These are phyloP conservation scores for Lepidochrysops patricia DNA, from an alignment of 2,888 invertebrate genomes.

Conservation along the genomic window DNA sequence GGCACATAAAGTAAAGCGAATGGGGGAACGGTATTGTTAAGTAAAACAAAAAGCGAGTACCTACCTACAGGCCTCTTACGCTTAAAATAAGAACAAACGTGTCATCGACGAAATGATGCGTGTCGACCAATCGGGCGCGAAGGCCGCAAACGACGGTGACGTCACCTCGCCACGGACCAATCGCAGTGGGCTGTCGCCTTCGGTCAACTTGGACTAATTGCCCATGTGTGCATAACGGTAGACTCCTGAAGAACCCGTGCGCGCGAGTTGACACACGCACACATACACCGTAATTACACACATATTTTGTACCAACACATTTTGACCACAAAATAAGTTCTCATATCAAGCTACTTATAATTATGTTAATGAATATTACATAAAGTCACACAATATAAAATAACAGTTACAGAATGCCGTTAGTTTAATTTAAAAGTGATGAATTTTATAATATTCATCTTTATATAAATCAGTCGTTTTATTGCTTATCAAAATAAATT, in stretches of 20 bases:
- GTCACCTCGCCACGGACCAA: constrained; percentile 63
- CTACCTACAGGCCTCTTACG: constrained; percentile 61
- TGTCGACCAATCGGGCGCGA: constrained; percentile 73
- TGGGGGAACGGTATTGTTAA: constrained; percentile 49
- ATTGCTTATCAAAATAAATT: neutral
- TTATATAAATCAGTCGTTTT: neutral
- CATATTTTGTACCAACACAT: neutral
- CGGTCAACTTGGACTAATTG: constrained; percentile 74
- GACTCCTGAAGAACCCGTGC: constrained; percentile 62
- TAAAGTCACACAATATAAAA: neutral
- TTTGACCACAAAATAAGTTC: neutral
- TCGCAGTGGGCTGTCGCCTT: constrained; percentile 60
- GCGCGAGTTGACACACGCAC: constrained; percentile 50
- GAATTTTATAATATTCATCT: neutral
- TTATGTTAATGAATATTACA: constrained; percentile 6
- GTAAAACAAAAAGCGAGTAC: constrained; percentile 57
- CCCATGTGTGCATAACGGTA: constrained; percentile 71
- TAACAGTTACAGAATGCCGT: constrained; percentile 2
- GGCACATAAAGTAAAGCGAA: neutral
- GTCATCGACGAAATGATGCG: constrained; percentile 74
- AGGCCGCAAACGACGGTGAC: constrained; percentile 70
- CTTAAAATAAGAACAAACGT: constrained; percentile 72
- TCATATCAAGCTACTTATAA: neutral
- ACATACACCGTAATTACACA: constrained; percentile 18
- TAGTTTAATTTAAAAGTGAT: neutral